These are phyloP conservation scores for Podarcis lilfordi DNA, from an alignment of 2,797 vertebrate species.

Conservation along the genomic window DNA sequence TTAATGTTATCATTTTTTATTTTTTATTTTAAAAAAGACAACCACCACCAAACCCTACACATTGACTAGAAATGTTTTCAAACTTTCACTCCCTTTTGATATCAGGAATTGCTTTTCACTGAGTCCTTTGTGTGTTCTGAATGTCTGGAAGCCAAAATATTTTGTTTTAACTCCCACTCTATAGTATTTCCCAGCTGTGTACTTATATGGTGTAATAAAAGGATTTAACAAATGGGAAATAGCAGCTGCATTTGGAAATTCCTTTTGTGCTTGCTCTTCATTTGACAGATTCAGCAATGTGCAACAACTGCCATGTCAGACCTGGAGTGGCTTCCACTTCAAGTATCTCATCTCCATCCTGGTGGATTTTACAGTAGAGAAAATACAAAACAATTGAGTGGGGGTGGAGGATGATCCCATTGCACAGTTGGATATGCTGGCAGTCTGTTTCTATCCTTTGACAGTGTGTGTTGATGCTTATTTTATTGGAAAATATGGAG, in stretches of 20 bases:
- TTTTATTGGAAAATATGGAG: not conserved
- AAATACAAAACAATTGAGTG: constrained; percentile 48
- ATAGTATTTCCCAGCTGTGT: constrained; percentile 82
- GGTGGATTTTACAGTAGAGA: constrained; percentile 61
- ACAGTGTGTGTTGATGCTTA: not conserved
- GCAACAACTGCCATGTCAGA: constrained; percentile 76
- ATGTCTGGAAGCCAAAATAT: constrained; percentile 83
- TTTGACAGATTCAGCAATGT: constrained; percentile 79
- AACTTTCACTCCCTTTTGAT: constrained; percentile 80
- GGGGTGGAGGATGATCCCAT: constrained; percentile 53
- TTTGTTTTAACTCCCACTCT: constrained; percentile 82
- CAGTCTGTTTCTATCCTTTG: constrained; percentile 20
- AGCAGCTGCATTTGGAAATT: constrained; percentile 83
- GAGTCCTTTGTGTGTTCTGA: constrained; percentile 78
- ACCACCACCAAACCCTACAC: constrained; percentile 25
- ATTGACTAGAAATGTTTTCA: constrained; percentile 78
- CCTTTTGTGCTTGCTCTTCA: constrained; percentile 77
- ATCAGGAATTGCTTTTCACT: constrained; percentile 76
- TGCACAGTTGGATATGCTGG: constrained; percentile 26
- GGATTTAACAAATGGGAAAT: constrained; percentile 81
- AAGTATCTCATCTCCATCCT: constrained; percentile 64
- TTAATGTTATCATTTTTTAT: constrained; percentile 42
- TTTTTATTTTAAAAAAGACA: constrained; percentile 41
- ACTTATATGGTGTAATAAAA: constrained; percentile 82
- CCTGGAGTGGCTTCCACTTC: constrained; percentile 73